Conservation (phyloP, 2,113 vertebrate species). For the Glaucidium brasilianum region DNA sequence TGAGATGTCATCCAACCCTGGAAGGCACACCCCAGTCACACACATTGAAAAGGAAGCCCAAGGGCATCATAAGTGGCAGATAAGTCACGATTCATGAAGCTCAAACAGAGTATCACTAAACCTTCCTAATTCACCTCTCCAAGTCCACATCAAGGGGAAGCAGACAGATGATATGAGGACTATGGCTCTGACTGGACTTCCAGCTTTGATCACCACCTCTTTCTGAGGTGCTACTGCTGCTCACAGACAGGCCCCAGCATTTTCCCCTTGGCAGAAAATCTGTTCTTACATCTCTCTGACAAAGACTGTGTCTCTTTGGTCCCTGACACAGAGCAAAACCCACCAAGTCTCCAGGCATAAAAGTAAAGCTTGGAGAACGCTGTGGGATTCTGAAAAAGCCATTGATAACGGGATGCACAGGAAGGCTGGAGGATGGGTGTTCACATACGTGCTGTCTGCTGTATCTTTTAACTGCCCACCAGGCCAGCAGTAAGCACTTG, state of each 20-base stretch:
- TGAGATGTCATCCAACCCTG: not conserved
- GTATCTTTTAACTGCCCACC: not conserved
- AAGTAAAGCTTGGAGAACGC: not conserved
- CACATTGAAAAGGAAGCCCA: not conserved
- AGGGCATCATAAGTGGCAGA: not conserved
- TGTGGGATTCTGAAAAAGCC: not conserved
- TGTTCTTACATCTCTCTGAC: not conserved
- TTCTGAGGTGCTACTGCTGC: not conserved
- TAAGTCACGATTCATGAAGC: not conserved
- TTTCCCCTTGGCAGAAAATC: not conserved
- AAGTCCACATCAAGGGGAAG: not conserved
- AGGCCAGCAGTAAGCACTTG: slow-evolving; percentile 13
- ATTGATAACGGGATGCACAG: not conserved
- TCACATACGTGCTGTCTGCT: not conserved
- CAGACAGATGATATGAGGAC: not conserved
- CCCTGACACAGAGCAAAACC: not conserved
- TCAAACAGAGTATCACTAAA: not conserved
- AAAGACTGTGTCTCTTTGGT: not conserved
- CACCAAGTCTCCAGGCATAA: not conserved
- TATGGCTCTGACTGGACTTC: not conserved
- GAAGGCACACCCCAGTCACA: not conserved
- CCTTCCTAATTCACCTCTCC: not conserved
- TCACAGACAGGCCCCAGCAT: not conserved
- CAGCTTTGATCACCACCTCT: not conserved
- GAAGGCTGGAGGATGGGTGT: slow-evolving; percentile 35